phyloP scores from a whole-genome alignment of 1,140 invertebrate species.

The Camponotus floridanus region DNA sequence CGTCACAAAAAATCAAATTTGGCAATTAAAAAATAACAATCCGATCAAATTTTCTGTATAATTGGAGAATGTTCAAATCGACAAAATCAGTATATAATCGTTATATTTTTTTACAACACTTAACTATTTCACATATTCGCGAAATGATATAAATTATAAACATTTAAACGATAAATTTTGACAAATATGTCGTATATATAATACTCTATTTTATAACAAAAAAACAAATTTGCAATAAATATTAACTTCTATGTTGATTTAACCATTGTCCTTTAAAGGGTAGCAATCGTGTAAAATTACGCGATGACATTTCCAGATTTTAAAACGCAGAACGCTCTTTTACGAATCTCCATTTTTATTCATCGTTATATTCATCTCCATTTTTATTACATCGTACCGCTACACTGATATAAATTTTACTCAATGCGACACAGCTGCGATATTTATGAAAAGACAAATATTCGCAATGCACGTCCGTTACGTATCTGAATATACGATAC shows the following conservation, averaged over 20 bases:
- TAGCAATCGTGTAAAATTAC: conserved; percentile 17
- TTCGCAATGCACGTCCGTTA: conserved; percentile 4
- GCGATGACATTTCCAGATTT: conserved; percentile 37
- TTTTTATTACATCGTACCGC: conserved; percentile 42
- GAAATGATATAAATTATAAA: neutral
- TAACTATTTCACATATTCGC: neutral
- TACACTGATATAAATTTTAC: conserved; percentile 46
- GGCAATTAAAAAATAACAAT: neutral
- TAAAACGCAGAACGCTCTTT: conserved; percentile 5
- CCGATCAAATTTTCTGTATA: neutral
- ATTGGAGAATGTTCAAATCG: neutral
- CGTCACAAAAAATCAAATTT: neutral
- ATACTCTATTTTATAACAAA: neutral
- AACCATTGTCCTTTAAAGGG: conserved; percentile 35
- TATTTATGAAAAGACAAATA: conserved; percentile 49
- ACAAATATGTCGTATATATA: neutral
- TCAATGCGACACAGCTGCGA: conserved; percentile 18
- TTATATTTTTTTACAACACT: neutral
- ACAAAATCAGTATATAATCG: neutral
- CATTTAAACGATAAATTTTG: neutral
- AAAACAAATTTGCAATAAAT: neutral
- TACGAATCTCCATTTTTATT: conserved; percentile 41
- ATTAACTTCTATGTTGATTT: conserved; percentile 21
- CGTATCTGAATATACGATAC: conserved; percentile 8
- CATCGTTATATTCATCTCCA: conserved; percentile 20